phyloP scores from a whole-genome alignment of 2,888 invertebrate species.

The Camptogramma bilineatum region DNA sequence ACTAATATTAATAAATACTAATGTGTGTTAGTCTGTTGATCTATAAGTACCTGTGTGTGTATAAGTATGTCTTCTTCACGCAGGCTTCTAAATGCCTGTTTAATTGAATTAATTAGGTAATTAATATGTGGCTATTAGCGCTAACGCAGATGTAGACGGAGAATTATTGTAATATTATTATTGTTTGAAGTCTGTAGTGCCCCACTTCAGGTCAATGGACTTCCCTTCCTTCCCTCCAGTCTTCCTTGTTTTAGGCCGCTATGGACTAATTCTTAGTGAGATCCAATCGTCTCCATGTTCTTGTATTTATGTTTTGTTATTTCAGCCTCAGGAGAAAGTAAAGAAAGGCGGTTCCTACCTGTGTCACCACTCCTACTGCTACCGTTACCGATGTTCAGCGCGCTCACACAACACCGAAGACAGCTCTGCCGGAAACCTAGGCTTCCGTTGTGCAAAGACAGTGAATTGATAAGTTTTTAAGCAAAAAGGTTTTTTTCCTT shows the following conservation, averaged over 20 bases:
- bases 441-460: slow-evolving; percentile 94
- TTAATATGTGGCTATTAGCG: too few relatives aligned
- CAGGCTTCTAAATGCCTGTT: too few relatives aligned
- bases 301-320: background rate
- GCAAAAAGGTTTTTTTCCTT: background rate
- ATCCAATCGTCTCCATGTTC: background rate
- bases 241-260: too few relatives aligned
- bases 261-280: background rate
- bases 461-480: slow-evolving; percentile 23
- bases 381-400: slow-evolving; percentile 96
- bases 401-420: slow-evolving; percentile 97
- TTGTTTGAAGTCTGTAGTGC: background rate
- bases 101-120: too few relatives aligned
- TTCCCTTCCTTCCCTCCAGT: too few relatives aligned
- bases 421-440: slow-evolving; percentile 96
- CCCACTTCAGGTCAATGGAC: too few relatives aligned
- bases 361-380: slow-evolving; percentile 96
- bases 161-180: too few relatives aligned
- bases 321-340: slow-evolving; percentile 89
- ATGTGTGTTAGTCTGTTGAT: too few relatives aligned
- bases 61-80: too few relatives aligned
- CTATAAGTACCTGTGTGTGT: too few relatives aligned
- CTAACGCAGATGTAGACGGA: too few relatives aligned
- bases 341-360: slow-evolving; percentile 98
- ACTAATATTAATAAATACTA: too few relatives aligned